phyloP scores from a whole-genome alignment of 2,888 invertebrate genomes.

The Volucella zonaria region DNA sequence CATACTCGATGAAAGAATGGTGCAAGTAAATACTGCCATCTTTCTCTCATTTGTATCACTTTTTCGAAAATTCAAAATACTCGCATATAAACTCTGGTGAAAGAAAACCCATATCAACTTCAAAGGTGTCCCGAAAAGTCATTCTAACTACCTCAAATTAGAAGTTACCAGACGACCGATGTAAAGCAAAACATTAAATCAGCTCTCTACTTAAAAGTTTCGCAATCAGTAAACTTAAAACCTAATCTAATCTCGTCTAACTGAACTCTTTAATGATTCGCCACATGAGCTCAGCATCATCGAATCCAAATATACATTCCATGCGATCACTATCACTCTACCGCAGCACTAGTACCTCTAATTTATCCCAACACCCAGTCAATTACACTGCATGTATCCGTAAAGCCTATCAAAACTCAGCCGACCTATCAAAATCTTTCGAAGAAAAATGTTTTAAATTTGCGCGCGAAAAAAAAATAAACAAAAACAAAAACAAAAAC shows the following conservation, averaged over 20 bases:
- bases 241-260: slow-evolving; percentile 43
- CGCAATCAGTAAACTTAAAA: slow-evolving; percentile 11
- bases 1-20: too few species aligned
- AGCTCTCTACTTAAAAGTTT: too few species aligned
- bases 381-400: slow-evolving; percentile 50
- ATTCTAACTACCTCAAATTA: too few species aligned
- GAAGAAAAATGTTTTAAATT: slow-evolving; percentile 36
- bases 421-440: slow-evolving; percentile 45
- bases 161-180: too few species aligned
- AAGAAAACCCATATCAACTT: too few species aligned
- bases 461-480: slow-evolving; percentile 1
- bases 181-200: too few species aligned
- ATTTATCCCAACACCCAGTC: slow-evolving; percentile 45
- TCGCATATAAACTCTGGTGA: too few species aligned
- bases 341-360: slow-evolving; percentile 17
- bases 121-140: too few species aligned
- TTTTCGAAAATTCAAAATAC: too few species aligned
- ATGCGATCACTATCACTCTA: slow-evolving; percentile 34
- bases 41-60: too few species aligned
- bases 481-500: not conserved
- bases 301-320: slow-evolving; percentile 30
- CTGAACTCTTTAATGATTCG: slow-evolving; percentile 63
- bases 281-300: slow-evolving; percentile 15
- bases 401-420: slow-evolving; percentile 59
- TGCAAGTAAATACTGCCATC: too few species aligned